These are phyloP conservation scores for Morpho achilles DNA, from an alignment of 2,888 invertebrate species.

Conservation along the genomic window DNA sequence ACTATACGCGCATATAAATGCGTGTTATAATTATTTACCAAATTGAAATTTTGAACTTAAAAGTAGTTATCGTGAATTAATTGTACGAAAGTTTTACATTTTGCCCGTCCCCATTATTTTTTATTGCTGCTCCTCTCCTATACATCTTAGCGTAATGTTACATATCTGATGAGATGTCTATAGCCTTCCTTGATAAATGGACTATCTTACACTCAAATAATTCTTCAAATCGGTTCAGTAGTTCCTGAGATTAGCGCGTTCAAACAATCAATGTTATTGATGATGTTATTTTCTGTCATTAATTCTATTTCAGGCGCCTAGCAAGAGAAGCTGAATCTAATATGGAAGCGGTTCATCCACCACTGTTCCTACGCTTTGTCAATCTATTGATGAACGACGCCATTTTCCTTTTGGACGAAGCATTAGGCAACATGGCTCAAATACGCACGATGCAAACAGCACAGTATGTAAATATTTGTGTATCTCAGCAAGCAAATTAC, in stretches of 20 bases:
- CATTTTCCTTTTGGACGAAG: conserved; percentile 96
- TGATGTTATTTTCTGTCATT: background rate
- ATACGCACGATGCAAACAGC: conserved; percentile 89
- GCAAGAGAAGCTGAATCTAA: conserved; percentile 89
- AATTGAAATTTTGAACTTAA: too few species aligned
- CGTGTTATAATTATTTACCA: too few species aligned
- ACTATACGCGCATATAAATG: too few species aligned
- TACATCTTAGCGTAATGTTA: background rate
- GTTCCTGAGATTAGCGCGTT: too few species aligned
- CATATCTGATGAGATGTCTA: too few species aligned
- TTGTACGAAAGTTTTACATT: too few species aligned
- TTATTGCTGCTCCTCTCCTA: background rate
- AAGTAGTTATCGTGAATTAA: too few species aligned
- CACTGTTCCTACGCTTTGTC: conserved; percentile 95
- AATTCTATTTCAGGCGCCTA: conserved; percentile 75
- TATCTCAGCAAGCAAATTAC: background rate
- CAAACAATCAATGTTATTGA: too few species aligned
- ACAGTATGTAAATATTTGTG: conserved; percentile 68
- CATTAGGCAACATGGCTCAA: conserved; percentile 92
- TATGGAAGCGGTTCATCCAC: conserved; percentile 94
- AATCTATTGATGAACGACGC: conserved; percentile 99
- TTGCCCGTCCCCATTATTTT: too few species aligned
- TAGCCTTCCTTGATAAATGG: too few species aligned
- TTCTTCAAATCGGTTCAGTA: too few species aligned
- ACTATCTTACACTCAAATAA: too few species aligned